Conservation (phyloP, 2,113 vertebrate species). For the Loxodonta africana region DNA sequence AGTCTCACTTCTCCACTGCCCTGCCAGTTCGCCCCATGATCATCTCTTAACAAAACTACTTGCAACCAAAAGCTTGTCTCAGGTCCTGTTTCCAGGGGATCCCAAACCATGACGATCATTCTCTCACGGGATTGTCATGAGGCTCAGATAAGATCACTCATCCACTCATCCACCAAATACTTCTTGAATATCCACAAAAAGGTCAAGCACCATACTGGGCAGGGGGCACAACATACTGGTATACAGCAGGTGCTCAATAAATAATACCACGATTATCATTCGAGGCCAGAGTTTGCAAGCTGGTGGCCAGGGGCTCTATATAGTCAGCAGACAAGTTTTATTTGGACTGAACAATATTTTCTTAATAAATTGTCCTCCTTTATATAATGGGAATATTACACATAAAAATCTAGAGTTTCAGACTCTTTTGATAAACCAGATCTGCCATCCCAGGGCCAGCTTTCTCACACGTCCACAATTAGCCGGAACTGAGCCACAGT, state of each 20-base stretch:
- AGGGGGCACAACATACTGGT: rapidly evolving
- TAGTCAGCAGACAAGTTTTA: neutral
- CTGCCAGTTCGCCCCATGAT: neutral
- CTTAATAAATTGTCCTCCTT: neutral
- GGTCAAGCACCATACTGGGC: neutral
- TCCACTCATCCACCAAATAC: neutral
- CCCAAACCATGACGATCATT: neutral
- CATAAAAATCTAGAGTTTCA: neutral
- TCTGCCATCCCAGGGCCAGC: neutral
- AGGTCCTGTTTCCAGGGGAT: neutral
- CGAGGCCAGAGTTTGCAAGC: neutral
- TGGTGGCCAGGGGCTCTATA: rapidly evolving
- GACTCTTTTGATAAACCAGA: neutral
- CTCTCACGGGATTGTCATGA: neutral
- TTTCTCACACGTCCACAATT: neutral
- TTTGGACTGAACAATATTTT: neutral
- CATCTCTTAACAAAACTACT: neutral
- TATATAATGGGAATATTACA: neutral
- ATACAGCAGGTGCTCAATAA: neutral
- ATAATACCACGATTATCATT: neutral
- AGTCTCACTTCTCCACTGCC: neutral
- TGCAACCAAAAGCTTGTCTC: neutral
- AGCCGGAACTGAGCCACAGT: neutral
- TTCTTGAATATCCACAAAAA: neutral
- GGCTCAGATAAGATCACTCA: neutral